Base-by-base conservation (phyloP, 2,113 vertebrate species). In the Menidia beryllina region DNA sequence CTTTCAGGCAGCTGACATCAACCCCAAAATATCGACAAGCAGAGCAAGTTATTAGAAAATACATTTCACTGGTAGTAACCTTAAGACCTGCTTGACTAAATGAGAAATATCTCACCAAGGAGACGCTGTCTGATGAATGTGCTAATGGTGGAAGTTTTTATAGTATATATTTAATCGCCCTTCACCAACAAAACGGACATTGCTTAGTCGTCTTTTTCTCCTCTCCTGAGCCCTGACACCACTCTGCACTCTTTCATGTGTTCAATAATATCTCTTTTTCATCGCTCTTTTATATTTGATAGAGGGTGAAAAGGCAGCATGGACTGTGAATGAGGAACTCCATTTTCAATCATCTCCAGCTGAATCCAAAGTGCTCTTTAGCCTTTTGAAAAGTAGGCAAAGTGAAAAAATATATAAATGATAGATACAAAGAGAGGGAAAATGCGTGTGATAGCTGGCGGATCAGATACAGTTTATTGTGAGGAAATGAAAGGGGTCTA, bases 151-250 rank as follows among this genome's bases (percentile, higher is more conserved):
- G 48, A 7, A 12, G 64, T 48, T 61, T 69, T 80, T 49, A 77
- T 72, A 21, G 53, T 69, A 54, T 57, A 61, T 56, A 73, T 72
- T 57, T 70, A 49, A 66, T 74, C 56, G 73, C 66, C 82, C 82
- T 84, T 81, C 69, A 57, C 7, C 56, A 73, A 77, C 77, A 84
- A 67, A 77, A 77, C 59, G 50, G 77, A 80, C 77, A 66, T 69
- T 77, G 72, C 68, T 69, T 49, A 2, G 21, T 50, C 26, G 67
- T 55, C 72, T 59, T 71, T 19, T 25, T 27, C 14, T 26, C 20
- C 9, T 48, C 76, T 79, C 70, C 59, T 2, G 54, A 73, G 72
- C 25, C 24, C 56, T 58, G 69, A 81, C 77, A 45, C 56, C 25
- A 47, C 77, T 77, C 65, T 38, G 56, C 77, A 56, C 38, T 63